Percentiles rank a stretch among this genome's conserved stretches.
These are phyloP conservation scores for Chaenocephalus aceratus DNA, from an alignment of 2,113 vertebrate genomes.

Conservation along the genomic window DNA sequence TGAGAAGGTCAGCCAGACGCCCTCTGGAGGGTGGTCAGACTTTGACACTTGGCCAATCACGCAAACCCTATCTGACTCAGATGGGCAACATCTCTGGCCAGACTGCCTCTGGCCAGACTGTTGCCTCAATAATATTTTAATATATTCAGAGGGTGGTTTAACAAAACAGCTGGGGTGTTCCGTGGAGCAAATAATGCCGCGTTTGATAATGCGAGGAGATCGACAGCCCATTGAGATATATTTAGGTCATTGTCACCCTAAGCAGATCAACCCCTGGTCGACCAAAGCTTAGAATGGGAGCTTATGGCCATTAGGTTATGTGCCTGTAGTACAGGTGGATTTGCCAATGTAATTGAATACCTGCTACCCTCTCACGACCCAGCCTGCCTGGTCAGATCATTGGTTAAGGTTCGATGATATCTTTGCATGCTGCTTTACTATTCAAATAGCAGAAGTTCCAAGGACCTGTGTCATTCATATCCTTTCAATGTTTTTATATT, in stretches of 20 bases:
- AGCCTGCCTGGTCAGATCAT: neutral
- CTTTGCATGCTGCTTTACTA: slow-evolving; percentile 22
- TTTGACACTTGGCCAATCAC: slow-evolving; percentile 67
- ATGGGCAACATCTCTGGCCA: slow-evolving; percentile 70
- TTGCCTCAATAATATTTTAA: slow-evolving; percentile 59
- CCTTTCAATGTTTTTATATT: neutral
- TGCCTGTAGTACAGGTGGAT: slow-evolving; percentile 66
- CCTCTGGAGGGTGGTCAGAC: slow-evolving; percentile 63
- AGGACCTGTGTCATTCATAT: neutral
- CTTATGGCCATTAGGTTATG: slow-evolving; percentile 60
- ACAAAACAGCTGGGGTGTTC: slow-evolving; percentile 68
- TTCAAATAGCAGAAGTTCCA: slow-evolving; percentile 12
- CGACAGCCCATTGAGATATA: slow-evolving; percentile 61
- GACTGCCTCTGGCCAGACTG: slow-evolving; percentile 56
- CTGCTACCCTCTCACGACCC: slow-evolving; percentile 1
- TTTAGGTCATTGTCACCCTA: slow-evolving; percentile 74
- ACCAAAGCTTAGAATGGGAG: slow-evolving; percentile 65
- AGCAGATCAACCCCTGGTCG: slow-evolving; percentile 69
- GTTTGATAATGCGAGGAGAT: slow-evolving; percentile 60
- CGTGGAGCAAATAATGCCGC: slow-evolving; percentile 52
- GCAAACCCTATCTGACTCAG: slow-evolving; percentile 31
- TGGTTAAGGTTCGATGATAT: slow-evolving; percentile 14
- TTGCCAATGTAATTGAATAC: slow-evolving; percentile 59
- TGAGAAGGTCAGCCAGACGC: slow-evolving; percentile 76
- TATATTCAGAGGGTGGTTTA: slow-evolving; percentile 60